Evolutionary conservation across 2,797 vertebrate species (phyloP).

Genomic region (Cynopterus sphinx): DNA sequence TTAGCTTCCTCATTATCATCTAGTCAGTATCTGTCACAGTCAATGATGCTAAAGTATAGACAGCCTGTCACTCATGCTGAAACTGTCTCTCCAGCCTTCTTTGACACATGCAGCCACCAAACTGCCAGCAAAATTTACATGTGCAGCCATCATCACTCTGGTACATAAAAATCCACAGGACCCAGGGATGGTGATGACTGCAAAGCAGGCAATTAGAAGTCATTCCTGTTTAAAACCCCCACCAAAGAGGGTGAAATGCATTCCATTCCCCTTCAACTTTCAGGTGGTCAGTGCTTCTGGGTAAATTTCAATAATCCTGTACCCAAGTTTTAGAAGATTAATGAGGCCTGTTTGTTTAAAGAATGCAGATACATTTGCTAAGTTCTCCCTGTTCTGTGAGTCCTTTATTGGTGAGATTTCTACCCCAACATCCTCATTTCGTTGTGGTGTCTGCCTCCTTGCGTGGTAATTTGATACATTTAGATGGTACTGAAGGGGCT

Average conservation of each 20-base stretch:
- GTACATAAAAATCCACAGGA: background rate
- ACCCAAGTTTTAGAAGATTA: background rate
- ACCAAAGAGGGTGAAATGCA: background rate
- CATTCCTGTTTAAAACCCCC: background rate
- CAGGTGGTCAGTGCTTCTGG: background rate
- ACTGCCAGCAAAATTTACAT: background rate
- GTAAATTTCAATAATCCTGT: background rate
- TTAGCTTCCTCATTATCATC: background rate
- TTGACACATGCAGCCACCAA: background rate
- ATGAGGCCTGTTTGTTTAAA: background rate
- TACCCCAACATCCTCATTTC: background rate
- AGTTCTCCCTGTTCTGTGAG: background rate
- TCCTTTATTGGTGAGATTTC: background rate
- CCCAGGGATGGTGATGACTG: rapidly evolving
- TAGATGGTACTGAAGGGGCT: background rate
- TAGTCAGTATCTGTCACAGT: background rate
- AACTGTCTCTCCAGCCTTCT: background rate
- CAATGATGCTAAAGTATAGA: background rate
- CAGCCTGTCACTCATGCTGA: background rate
- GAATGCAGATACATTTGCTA: background rate
- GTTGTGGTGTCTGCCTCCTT: background rate
- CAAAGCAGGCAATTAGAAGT: background rate
- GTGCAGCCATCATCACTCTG: too few species aligned
- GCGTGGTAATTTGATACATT: background rate
- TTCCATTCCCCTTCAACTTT: background rate